phyloP scores from a whole-genome alignment of 2,113 vertebrate genomes.

The Cynoglossus semilaevis region DNA sequence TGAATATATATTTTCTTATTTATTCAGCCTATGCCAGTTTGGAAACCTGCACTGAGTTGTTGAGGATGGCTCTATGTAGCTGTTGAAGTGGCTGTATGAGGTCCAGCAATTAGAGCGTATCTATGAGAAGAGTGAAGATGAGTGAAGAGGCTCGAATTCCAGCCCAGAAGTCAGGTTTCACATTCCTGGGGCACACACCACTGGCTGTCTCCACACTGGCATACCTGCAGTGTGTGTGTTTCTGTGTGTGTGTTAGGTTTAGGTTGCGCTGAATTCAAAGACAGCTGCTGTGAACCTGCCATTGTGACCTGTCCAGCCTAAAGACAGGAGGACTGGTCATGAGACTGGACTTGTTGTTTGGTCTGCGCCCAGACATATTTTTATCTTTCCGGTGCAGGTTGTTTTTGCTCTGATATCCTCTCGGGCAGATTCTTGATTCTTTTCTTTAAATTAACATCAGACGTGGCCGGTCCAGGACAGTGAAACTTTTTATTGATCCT shows the following conservation, averaged over 20 bases:
- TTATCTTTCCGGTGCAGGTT: too few relatives aligned
- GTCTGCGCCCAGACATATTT: conserved; percentile 16
- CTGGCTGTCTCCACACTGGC: conserved; percentile 71
- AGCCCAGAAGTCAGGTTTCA: conserved; percentile 74
- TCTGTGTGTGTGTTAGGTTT: conserved; percentile 11
- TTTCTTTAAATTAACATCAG: conserved; percentile 41
- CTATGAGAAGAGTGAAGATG: conserved; percentile 66
- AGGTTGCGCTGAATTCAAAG: not conserved
- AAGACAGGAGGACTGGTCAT: too few relatives aligned
- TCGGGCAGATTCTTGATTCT: conserved; percentile 33
- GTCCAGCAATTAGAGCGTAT: conserved; percentile 39
- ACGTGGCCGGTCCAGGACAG: conserved; percentile 35
- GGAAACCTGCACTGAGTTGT: conserved; percentile 21
- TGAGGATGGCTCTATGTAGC: conserved; percentile 34
- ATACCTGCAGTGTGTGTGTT: conserved; percentile 69
- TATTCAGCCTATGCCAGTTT: conserved; percentile 31
- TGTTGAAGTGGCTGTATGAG: conserved; percentile 5
- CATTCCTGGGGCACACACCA: conserved; percentile 77
- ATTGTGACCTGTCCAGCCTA: too few relatives aligned
- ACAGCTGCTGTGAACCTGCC: too few relatives aligned
- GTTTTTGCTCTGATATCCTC: too few relatives aligned
- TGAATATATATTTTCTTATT: conserved; percentile 3
- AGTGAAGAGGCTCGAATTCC: conserved; percentile 71
- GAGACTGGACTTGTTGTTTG: too few relatives aligned
- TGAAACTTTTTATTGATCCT: conserved; percentile 44